phyloP scores from a whole-genome alignment of 1,140 invertebrate genomes.

The Ectropis grisescens region DNA sequence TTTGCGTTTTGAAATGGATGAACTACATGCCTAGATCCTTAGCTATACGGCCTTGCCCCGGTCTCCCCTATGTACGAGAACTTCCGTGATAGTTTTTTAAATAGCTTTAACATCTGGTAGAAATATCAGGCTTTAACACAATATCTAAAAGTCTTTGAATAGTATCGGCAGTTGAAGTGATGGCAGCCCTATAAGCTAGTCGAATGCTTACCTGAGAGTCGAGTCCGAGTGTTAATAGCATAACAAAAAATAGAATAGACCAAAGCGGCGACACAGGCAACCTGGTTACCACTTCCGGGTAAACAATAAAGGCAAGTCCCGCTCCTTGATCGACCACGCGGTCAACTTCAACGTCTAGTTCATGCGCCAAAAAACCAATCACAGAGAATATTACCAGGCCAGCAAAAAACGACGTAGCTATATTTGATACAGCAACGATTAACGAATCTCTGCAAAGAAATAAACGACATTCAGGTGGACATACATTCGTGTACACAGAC shows the following conservation, averaged over 20 bases:
- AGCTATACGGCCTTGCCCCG: no score
- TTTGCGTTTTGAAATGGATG: no score
- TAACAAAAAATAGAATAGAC: conserved; percentile 89
- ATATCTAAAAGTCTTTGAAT: no score
- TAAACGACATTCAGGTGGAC: no score
- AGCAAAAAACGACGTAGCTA: conserved; percentile 83
- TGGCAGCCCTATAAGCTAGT: no score
- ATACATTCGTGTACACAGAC: not conserved
- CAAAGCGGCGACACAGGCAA: conserved; percentile 86
- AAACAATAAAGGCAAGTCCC: conserved; percentile 88
- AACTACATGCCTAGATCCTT: no score
- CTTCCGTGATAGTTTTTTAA: no score
- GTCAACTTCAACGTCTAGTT: conserved; percentile 78
- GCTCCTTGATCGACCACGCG: conserved; percentile 83
- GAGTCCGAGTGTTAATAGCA: conserved; percentile 82
- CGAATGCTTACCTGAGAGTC: conserved; percentile 81
- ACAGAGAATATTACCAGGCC: conserved; percentile 85
- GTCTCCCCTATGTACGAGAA: no score
- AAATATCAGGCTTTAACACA: no score
- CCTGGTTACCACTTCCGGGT: conserved; percentile 87
- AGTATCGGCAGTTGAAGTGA: no score
- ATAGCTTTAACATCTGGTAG: no score
- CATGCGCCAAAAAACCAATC: conserved; percentile 83
- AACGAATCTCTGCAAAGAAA: conserved; percentile 73
- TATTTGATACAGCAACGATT: conserved; percentile 83